A percentile compares a stretch with the other conserved stretches of the same genome.
phyloP scores from a whole-genome alignment of 2,888 invertebrate genomes.

The Saturnia japonica region DNA sequence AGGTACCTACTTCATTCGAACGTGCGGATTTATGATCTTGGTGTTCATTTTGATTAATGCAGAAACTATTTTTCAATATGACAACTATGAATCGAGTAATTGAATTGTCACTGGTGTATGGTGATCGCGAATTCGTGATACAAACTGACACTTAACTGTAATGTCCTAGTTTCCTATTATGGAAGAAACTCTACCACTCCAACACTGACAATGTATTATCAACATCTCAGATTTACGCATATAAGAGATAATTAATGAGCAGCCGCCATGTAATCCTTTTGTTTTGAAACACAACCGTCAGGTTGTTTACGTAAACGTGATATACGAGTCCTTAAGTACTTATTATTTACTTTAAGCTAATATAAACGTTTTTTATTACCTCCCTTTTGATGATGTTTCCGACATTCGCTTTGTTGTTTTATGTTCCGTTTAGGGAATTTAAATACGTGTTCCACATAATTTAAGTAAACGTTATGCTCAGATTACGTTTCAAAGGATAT shows the following conservation, averaged over 20 bases:
- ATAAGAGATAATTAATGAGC: not conserved
- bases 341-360: not conserved
- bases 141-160: no score
- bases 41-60: not conserved
- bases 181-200: not conserved
- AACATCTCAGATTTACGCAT: not conserved
- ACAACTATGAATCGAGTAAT: no score
- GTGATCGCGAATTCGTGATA: no score
- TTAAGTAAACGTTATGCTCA: not conserved
- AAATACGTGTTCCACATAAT: not conserved
- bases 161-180: not conserved
- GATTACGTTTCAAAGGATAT: not conserved
- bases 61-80: not conserved
- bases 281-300: not conserved
- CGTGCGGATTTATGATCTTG: not conserved
- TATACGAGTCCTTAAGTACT: not conserved
- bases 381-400: not conserved
- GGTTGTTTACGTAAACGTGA: not conserved
- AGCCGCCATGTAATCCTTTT: not conserved
- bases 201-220: not conserved
- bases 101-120: no score
- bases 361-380: not conserved
- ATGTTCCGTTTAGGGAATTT: slow-evolving; percentile 1
- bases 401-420: not conserved
- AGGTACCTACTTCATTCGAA: not conserved